Evolutionary conservation across 1,140 invertebrate species (phyloP).

Genomic region (Musca domestica): DNA sequence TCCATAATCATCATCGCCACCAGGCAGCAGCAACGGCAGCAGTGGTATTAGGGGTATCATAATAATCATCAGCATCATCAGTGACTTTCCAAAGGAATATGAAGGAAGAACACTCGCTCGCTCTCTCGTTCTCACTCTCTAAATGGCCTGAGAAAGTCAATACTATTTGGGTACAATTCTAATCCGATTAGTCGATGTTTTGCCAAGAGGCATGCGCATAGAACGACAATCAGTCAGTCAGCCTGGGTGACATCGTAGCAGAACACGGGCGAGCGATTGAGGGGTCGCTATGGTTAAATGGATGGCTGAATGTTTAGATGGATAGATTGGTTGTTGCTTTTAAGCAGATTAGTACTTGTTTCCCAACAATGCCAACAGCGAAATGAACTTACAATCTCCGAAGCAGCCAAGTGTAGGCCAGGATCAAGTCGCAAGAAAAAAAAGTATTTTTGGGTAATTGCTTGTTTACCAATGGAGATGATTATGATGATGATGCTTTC

Average conservation of each 20-base stretch:
- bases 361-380: neutral
- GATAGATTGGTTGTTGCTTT: slow-evolving; percentile 17
- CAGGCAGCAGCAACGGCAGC: no score
- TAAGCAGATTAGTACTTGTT: slow-evolving; percentile 21
- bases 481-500: neutral
- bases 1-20: no score
- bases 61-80: neutral
- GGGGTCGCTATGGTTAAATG: neutral
- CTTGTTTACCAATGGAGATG: neutral
- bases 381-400: no score
- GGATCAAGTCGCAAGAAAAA: neutral
- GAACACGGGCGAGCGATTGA: neutral
- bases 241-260: no score
- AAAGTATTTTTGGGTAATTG: slow-evolving; percentile 10
- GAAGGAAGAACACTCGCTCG: no score
- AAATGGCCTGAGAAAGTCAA: slow-evolving; percentile 20
- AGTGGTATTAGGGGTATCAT: no score
- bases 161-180: slow-evolving; percentile 16
- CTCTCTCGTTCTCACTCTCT: no score
- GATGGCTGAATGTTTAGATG: neutral
- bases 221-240: neutral
- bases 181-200: slow-evolving; percentile 19
- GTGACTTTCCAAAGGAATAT: neutral
- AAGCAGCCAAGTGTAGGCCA: neutral
- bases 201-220: slow-evolving; percentile 18